Base-by-base conservation (phyloP, 2,888 invertebrate species). In the Atrina japonica region DNA sequence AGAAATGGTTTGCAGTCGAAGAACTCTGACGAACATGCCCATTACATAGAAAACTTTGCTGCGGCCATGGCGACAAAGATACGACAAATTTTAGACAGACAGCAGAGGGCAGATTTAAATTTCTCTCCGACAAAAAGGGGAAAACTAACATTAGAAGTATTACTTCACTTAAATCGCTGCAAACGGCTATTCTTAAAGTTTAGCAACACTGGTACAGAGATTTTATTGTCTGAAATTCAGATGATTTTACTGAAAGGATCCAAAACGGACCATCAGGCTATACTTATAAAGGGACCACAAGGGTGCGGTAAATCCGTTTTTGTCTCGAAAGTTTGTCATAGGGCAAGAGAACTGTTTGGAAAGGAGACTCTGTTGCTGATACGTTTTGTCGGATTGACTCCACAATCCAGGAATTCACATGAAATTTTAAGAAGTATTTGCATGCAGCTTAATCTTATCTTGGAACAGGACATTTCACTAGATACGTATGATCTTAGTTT, bases 381-480 rank as follows among this genome's bases (percentile, higher is more conserved):
- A 11, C 63, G 78, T 30, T 80, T 77, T 50, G 65, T 77, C 16
- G 78, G 80, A 23, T 52, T 81, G 11, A 80, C 77, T 5, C 58
- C 71, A 9, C 71, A 71, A 23, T 76, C 79, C 3, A 60, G 52
- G 18, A 66, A 64, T 23, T 60, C 70, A 7, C 73, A 70, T 50
- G 66, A 80, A 45, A 65, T 81, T 16, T 75, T 80, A 21, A 64
- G 75, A 43, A 59, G 63, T 14, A 68, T 81, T 35, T 81, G 79
- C 64, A 58, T 61, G 23, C 77, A 78, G 40, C 72, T 80, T 16
- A 81, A 78, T 53, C 40, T 70, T 23, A 55, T 77, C 30, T 64
- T 81, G 11, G 68, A 72, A 25, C 78, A 81, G 50, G 70, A 78
- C 29, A 50, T 78, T 27, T 79, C 82, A 29, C 73, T 81, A 11